phyloP scores from a whole-genome alignment of 53 echinoderm and acorn worm species.

The Mesocentrotus franciscanus region DNA sequence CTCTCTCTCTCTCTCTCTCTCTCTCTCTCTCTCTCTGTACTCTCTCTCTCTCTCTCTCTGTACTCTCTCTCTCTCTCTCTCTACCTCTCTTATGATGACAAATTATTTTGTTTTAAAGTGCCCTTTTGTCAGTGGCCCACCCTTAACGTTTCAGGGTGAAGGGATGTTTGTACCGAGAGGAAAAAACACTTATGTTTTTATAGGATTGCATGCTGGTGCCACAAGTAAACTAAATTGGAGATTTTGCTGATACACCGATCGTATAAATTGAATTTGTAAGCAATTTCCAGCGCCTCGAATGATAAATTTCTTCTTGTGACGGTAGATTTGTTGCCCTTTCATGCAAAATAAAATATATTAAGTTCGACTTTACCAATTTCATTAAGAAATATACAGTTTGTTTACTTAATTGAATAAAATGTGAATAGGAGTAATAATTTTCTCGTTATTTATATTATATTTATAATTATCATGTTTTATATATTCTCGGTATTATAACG shows the following conservation, averaged over 20 bases:
- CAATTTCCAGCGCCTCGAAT: conserved; percentile 16
- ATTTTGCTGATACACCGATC: conserved; percentile 6
- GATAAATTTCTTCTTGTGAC: neutral
- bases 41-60: neutral
- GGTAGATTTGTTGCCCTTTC: neutral
- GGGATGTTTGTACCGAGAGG: neutral
- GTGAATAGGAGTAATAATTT: too few relatives aligned
- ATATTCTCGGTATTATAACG: too few relatives aligned
- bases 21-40: neutral
- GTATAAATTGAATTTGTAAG: neutral
- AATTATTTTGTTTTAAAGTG: neutral
- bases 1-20: neutral
- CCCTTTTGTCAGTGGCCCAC: neutral
- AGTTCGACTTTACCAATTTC: too few relatives aligned
- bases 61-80: neutral
- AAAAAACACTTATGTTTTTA: conserved; percentile 27
- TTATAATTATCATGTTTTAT: too few relatives aligned
- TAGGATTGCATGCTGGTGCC: neutral
- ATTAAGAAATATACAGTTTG: too few relatives aligned
- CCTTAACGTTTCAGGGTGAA: neutral
- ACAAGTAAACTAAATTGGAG: neutral
- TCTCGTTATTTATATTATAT: too few relatives aligned
- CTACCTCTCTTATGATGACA: neutral
- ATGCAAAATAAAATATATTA: neutral
- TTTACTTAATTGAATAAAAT: too few relatives aligned